Evolutionary conservation across 2,113 vertebrate genomes (phyloP), one percentile per base, ranked within the genome.

Genomic region (Azemiops feae): DNA sequence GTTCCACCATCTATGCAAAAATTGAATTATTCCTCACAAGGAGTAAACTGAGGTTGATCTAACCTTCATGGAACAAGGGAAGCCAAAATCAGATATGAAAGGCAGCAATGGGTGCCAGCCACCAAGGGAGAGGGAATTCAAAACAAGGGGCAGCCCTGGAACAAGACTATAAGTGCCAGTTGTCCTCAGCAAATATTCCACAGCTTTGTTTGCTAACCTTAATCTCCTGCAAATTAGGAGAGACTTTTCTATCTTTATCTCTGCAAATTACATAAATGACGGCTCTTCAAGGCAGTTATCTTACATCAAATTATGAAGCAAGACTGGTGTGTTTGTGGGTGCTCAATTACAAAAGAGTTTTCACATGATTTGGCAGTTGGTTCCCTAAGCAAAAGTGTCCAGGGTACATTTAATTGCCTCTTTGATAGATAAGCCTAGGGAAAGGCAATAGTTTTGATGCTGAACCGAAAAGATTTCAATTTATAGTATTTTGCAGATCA

Each of bases 51-150:
- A 86, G n/a, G 92, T 34, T 52, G 27, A 9, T 10, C 69, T 64
- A 52, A 60, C n/a, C 74, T 89, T 52, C 45, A 9, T 45, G 27
- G 69, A 89, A 20, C 3, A 11, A 86, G 88, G 14, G 45, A 18
- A 55, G 22, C 45, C 74, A 89, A 92, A 88, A 88, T 93, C 88
- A 93, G 74, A 90, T 52, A 93, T 39, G 74, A 90, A 93, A 52
- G 53, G 55, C 11, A 86, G n/a, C n/a, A 57, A 34, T 10, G 25
- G 14, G 53, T 90, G 92, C 88, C 88, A 90, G 43, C 22, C 57
- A 55, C 47, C 3, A 54, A 55, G 64, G 20, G 43, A 39, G 16
- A n/a, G 20, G 74, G 50, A 60, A 81, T 93, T 93, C 12, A 52
- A 45, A 74, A 53, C 12, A 90, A 34, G 45, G n/a, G 55, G 45